Conservation (phyloP, 2,888 invertebrate genomes). For the Leucania comma region DNA sequence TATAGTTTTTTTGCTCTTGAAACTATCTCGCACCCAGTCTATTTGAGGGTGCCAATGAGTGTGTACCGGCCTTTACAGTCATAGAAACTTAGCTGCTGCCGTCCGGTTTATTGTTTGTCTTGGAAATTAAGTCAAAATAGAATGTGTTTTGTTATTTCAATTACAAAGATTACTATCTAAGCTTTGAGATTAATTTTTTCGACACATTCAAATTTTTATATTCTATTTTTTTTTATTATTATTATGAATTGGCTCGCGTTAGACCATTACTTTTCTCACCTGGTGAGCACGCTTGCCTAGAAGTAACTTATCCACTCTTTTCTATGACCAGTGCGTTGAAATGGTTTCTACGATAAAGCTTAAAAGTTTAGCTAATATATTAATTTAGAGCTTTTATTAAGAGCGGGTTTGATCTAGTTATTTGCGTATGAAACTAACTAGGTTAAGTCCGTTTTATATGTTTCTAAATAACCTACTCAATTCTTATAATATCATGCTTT, state of each 20-base stretch:
- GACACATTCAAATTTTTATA: too few species aligned
- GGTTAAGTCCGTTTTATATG: neutral
- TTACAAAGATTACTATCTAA: neutral
- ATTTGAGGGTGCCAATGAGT: conserved; percentile 61
- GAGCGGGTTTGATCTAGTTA: neutral
- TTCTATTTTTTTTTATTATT: too few species aligned
- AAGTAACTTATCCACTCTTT: too few species aligned
- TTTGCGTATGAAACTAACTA: neutral
- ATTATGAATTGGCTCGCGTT: too few species aligned
- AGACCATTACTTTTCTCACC: too few species aligned
- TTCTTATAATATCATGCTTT: too few species aligned
- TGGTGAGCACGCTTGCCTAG: too few species aligned
- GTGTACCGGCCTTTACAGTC: conserved; percentile 49
- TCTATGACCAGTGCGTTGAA: too few species aligned
- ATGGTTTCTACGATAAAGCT: too few species aligned
- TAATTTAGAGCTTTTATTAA: too few species aligned
- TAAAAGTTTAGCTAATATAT: too few species aligned
- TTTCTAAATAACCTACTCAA: too few species aligned
- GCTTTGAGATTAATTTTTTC: neutral
- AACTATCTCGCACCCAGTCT: conserved; percentile 74
- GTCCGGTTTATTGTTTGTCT: conserved; percentile 30
- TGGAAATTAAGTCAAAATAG: conserved; percentile 14
- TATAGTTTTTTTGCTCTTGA: conserved; percentile 85
- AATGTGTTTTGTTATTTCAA: neutral
- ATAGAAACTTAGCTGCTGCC: conserved; percentile 40